A percentile compares a stretch with the other conserved stretches of the same genome.
Evolutionary conservation across 2,888 invertebrate species (phyloP).

Genomic region (Hydriomena furcata): DNA sequence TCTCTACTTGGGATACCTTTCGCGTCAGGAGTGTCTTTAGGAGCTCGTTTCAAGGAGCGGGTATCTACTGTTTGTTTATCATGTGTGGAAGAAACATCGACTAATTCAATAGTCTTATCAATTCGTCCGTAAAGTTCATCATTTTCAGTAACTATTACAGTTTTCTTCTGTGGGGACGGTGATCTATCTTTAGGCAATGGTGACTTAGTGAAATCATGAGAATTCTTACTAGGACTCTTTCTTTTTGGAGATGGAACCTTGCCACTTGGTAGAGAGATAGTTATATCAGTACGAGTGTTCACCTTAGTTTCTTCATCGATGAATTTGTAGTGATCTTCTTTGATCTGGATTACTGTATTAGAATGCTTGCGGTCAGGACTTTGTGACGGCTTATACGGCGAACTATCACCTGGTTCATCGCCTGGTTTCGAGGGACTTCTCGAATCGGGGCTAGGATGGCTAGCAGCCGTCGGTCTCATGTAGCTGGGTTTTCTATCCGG

Average conservation of each 20-base stretch:
- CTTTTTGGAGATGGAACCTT: constrained; percentile 42
- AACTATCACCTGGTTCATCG: constrained; percentile 47
- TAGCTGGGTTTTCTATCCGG: constrained; percentile 56
- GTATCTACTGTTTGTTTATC: constrained; percentile 32
- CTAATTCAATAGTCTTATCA: constrained; percentile 35
- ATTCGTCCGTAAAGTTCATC: constrained; percentile 27
- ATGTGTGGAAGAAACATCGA: constrained; percentile 14
- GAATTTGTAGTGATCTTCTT: constrained; percentile 66
- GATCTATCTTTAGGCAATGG: constrained; percentile 43
- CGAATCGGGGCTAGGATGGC: constrained; percentile 37
- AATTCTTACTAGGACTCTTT: constrained; percentile 43
- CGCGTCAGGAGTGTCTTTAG: constrained; percentile 17
- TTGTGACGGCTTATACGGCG: constrained; percentile 37
- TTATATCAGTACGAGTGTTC: constrained; percentile 50
- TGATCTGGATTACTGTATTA: constrained; percentile 42
- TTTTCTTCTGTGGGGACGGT: constrained; percentile 54
- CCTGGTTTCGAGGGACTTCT: constrained; percentile 34
- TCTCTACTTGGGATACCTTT: constrained; percentile 29
- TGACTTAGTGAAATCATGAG: constrained; percentile 29
- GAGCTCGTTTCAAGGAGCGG: constrained; percentile 13
- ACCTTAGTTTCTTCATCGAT: constrained; percentile 73
- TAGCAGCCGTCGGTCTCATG: constrained; percentile 57
- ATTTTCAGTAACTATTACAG: constrained; percentile 43
- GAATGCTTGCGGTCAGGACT: constrained; percentile 44
- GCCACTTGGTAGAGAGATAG: constrained; percentile 24